Percentiles rank a stretch among this genome's conserved stretches.
Evolutionary conservation across 2,888 invertebrate species (phyloP).

Genomic region (Aromia moschata): DNA sequence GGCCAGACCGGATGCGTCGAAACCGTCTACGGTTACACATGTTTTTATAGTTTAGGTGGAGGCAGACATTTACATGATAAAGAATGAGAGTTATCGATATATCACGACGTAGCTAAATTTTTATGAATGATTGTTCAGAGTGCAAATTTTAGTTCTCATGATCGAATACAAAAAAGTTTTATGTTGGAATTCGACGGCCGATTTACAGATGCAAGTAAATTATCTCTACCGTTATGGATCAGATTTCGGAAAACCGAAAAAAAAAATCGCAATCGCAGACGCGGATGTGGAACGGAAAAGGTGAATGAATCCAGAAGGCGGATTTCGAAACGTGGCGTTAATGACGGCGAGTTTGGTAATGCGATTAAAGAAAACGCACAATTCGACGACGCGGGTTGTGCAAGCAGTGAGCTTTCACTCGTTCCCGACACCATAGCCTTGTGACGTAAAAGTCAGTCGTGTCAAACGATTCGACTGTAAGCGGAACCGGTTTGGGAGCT

Average conservation of each 20-base stretch:
- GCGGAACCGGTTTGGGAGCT: constrained; percentile 42
- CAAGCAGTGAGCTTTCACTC: constrained; percentile 23
- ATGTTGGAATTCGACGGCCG: no score
- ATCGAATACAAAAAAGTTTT: no score
- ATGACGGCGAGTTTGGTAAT: constrained; percentile 29
- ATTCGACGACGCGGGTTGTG: constrained; percentile 30
- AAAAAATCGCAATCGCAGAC: not conserved
- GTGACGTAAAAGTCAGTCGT: constrained; percentile 54
- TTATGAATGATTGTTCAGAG: no score
- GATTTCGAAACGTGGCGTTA: constrained; percentile 28
- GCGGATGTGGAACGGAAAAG: constrained; percentile 11
- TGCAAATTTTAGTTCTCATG: no score
- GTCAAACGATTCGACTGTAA: constrained; percentile 43
- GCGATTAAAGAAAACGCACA: constrained; percentile 31
- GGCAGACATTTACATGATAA: no score
- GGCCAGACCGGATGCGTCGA: no score
- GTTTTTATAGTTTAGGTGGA: no score
- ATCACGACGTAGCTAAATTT: no score
- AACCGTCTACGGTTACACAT: no score
- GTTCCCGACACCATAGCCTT: constrained; percentile 34
- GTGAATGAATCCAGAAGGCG: constrained; percentile 27
- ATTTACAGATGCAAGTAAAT: not conserved
- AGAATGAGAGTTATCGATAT: no score
- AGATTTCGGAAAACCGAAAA: constrained; percentile 6
- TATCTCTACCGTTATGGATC: not conserved